phyloP scores from a whole-genome alignment of 2,888 invertebrate genomes.

The Cataglyphis livida region DNA sequence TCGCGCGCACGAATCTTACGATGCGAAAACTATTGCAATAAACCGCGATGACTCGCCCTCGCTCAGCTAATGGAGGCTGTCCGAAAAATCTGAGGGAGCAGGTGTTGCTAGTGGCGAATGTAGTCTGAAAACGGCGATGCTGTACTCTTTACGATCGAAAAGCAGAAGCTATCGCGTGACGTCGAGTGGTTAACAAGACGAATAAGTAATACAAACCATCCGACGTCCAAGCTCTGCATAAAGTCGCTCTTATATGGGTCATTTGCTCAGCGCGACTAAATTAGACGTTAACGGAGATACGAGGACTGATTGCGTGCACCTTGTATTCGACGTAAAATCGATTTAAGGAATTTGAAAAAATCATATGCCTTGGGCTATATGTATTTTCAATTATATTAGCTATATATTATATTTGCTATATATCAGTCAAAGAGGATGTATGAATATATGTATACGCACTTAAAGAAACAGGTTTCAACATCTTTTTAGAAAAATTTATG shows the following conservation, averaged over 20 bases:
- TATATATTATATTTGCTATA: background rate
- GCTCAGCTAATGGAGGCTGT: constrained; percentile 39
- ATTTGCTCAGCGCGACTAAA: constrained; percentile 34
- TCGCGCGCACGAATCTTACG: constrained; percentile 29
- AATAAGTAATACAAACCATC: constrained; percentile 53
- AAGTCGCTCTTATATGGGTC: constrained; percentile 37
- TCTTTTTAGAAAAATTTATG: background rate
- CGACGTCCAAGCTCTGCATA: constrained; percentile 23
- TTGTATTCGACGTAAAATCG: constrained; percentile 39
- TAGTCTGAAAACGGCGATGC: constrained; percentile 40
- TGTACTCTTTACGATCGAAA: constrained; percentile 61
- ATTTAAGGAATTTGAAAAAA: constrained; percentile 26
- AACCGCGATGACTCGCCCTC: constrained; percentile 56
- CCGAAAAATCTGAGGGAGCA: constrained; percentile 60
- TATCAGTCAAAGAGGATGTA: background rate
- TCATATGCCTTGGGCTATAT: constrained; percentile 6
- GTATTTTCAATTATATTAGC: constrained; percentile 23
- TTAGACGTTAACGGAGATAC: constrained; percentile 49
- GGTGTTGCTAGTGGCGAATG: constrained; percentile 58
- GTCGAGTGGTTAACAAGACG: constrained; percentile 56
- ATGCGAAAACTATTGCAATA: constrained; percentile 54
- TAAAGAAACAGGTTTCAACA: constrained; percentile 9
- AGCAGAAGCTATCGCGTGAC: constrained; percentile 64
- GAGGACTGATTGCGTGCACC: constrained; percentile 39
- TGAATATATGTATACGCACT: constrained; percentile 11